A percentile compares a stretch with the other conserved stretches of the same genome.
phyloP scores from a whole-genome alignment of 2,113 vertebrate species.

The Grantiella picta region DNA sequence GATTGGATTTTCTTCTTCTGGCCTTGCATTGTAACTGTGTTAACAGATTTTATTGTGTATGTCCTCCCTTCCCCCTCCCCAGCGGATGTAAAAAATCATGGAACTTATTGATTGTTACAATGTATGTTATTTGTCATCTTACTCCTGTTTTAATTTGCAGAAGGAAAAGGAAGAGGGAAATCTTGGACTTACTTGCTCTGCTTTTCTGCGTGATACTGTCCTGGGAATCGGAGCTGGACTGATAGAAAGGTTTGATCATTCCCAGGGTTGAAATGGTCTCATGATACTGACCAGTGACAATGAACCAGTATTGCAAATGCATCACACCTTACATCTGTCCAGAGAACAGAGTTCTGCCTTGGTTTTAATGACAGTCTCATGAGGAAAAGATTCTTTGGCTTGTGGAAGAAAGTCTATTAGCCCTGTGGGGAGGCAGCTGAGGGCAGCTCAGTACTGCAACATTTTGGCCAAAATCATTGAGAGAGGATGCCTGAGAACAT shows the following conservation, averaged over 20 bases:
- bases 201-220: neutral
- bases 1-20: slow-evolving; percentile 14
- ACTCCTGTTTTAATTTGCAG: neutral
- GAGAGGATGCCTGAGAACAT: neutral
- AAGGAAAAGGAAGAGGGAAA: neutral
- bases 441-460: neutral
- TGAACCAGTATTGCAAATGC: neutral
- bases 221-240: neutral
- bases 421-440: neutral
- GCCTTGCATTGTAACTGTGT: neutral
- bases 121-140: neutral
- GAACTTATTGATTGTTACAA: neutral
- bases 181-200: neutral
- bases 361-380: neutral
- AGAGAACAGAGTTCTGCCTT: neutral
- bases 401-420: neutral
- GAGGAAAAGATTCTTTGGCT: neutral
- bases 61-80: neutral
- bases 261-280: neutral
- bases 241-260: neutral
- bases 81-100: neutral
- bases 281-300: neutral
- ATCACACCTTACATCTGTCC: neutral
- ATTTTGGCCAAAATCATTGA: neutral
- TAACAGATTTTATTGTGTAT: neutral